phyloP scores from a whole-genome alignment of 2,113 vertebrate species.

The Candoia aspera region DNA sequence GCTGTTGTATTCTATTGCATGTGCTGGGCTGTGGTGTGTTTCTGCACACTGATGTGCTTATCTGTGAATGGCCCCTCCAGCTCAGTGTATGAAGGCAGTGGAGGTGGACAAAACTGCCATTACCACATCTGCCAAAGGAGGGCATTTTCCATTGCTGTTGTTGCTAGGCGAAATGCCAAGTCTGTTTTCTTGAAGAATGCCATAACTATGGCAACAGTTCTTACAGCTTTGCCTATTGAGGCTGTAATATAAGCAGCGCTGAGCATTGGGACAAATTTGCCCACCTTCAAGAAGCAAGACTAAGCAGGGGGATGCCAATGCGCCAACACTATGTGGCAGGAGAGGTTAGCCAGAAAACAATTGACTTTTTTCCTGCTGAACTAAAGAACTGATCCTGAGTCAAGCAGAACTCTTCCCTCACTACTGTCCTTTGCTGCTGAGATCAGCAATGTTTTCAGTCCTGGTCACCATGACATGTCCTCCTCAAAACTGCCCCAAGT shows the following conservation, averaged over 20 bases:
- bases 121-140: not conserved
- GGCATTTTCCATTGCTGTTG: not conserved
- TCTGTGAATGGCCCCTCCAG: too few relatives aligned
- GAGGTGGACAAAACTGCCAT: not conserved
- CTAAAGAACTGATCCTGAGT: not conserved
- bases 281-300: not conserved
- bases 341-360: not conserved
- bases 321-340: not conserved
- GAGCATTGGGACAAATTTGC: not conserved
- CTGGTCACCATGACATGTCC: not conserved
- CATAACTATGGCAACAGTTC: not conserved
- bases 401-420: not conserved
- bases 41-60: too few relatives aligned
- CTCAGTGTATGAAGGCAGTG: not conserved
- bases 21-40: too few relatives aligned
- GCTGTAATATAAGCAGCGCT: not conserved
- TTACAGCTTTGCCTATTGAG: not conserved
- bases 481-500: not conserved
- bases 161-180: not conserved
- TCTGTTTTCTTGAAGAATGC: not conserved
- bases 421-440: not conserved
- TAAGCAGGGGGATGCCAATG: not conserved
- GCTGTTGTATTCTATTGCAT: too few relatives aligned
- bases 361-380: not conserved
- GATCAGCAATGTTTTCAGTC: not conserved